Base-by-base conservation (phyloP, 2,113 vertebrate genomes). In the Cyprinodon tularosa region DNA sequence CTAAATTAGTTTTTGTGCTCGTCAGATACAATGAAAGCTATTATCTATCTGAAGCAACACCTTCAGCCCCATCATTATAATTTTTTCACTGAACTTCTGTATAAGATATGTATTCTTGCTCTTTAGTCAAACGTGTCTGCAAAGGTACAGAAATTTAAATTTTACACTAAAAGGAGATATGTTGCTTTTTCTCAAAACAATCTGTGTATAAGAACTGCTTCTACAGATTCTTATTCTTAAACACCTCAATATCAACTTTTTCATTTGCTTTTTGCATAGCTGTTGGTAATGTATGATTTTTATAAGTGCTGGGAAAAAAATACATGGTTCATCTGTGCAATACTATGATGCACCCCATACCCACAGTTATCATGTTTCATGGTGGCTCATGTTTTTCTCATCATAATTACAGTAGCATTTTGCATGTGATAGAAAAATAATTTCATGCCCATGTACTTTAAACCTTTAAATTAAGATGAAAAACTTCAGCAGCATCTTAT, bases 1-100 rank as follows among this genome's bases (percentile, higher is more conserved):
- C 68, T 64, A 22, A 84, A 79, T 85, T 67, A 64, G 8, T 71
- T 12, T 62, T 47, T 66, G 39, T 80, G 64, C 86, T 84, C 61
- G 78, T 38, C 50, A 40, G 20, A n/a, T 39, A 76, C 22, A 22
- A 20, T 90, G 68, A 85, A 72, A 80, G 48, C 0, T 79, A 81
- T 78, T 14, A 61, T 62, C 72, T 15, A 40, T 67, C 50, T 62
- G 20, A 81, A 78, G 69, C 71, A 72, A 74, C 72, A 57, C 47
- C 39, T 80, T 81, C 60, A 44, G 69, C 20, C 40, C 47, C 17
- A 62, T 38, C 20, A 42, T 29, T 60, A 2, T n/a, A 3, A 29
- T 45, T 61, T 44, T 15, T 71, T 42, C 20, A 10, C 20, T 12
- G 20, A 22, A 44, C 20, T n/a, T 65, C 39, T 22, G 64, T 8